Conservation (phyloP, 2,113 vertebrate species). For the Hiodon alosoides region DNA sequence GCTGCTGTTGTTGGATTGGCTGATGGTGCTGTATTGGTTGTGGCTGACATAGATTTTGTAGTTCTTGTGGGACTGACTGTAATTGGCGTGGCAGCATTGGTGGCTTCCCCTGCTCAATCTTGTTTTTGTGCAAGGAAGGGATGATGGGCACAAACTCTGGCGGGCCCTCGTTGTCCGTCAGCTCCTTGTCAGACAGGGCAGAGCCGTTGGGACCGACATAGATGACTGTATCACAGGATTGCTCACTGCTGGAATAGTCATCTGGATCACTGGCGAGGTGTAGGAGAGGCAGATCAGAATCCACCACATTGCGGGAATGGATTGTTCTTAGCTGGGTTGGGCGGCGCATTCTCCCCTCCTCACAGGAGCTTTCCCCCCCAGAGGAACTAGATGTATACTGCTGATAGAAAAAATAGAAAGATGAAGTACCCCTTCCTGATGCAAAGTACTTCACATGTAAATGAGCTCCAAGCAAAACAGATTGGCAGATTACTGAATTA, state of each 20-base stretch:
- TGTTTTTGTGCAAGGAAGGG: conserved; percentile 77
- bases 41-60: conserved; percentile 28
- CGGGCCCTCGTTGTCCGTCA: conserved; percentile 93
- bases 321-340: conserved; percentile 91
- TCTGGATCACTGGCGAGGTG: conserved; percentile 88
- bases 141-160: conserved; percentile 95
- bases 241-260: conserved; percentile 96
- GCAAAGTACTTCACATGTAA: not conserved
- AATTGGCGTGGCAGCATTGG: conserved; percentile 10
- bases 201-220: conserved; percentile 91
- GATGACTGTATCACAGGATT: conserved; percentile 97
- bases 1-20: conserved; percentile 47
- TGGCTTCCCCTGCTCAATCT: conserved; percentile 53
- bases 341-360: conserved; percentile 92
- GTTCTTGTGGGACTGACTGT: conserved; percentile 26
- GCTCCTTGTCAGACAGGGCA: conserved; percentile 88
- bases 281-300: conserved; percentile 78
- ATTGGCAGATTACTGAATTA: no score
- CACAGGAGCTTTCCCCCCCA: conserved; percentile 95
- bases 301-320: conserved; percentile 72
- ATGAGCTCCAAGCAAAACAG: not conserved
- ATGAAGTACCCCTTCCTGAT: not conserved
- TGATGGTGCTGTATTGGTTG: conserved; percentile 30
- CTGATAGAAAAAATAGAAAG: conserved; percentile 33
- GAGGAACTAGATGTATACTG: conserved; percentile 97